Conservation (phyloP, 2,888 invertebrate genomes). For the Cosmia pyralina region DNA sequence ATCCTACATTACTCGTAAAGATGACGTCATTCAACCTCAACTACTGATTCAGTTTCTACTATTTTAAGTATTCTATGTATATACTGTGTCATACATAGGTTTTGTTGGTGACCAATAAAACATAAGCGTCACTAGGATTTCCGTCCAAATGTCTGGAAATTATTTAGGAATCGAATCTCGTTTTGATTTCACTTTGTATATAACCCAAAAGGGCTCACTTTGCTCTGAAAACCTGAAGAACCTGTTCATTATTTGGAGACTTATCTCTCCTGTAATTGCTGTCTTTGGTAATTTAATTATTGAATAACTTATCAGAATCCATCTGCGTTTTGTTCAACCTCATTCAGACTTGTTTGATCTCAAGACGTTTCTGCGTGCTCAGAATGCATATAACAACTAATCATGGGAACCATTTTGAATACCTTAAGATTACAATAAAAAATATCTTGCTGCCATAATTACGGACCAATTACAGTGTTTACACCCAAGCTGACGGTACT, state of each 20-base stretch:
- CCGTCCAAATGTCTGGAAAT: background rate
- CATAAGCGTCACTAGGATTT: background rate
- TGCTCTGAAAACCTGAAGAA: no score
- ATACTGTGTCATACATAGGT: background rate
- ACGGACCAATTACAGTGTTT: constrained; percentile 54
- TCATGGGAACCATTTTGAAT: constrained; percentile 42
- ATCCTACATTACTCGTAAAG: background rate
- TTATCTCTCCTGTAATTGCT: background rate
- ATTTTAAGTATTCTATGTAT: constrained; percentile 4
- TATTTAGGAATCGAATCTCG: background rate
- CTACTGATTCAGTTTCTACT: constrained; percentile 21
- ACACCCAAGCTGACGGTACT: constrained; percentile 44
- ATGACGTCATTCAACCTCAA: constrained; percentile 50
- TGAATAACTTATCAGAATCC: background rate
- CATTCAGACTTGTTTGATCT: background rate
- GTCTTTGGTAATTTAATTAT: no score
- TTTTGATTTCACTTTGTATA: no score
- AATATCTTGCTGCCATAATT: constrained; percentile 51
- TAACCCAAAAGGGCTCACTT: no score
- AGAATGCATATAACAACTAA: constrained; percentile 22
- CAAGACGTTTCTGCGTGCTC: background rate
- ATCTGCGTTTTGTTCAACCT: background rate
- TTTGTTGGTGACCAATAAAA: constrained; percentile 5
- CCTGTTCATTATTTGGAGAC: background rate
- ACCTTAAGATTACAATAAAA: constrained; percentile 22